Evolutionary conservation across 2,888 invertebrate species (phyloP).

Genomic region (Spilarctia lutea): DNA sequence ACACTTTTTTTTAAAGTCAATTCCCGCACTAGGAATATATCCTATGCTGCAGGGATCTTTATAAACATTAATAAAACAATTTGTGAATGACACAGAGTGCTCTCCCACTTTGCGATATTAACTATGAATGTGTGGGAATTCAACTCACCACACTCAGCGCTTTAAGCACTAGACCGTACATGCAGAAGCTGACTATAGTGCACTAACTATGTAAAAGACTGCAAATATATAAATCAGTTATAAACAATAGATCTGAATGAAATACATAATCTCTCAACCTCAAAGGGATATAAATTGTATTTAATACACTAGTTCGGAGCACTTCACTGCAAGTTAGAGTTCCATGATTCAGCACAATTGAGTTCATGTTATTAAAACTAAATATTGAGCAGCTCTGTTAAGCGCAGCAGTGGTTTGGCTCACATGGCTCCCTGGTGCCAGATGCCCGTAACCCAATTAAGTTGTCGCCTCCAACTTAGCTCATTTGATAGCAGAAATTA

Average conservation of each 20-base stretch:
- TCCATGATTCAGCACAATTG: not conserved
- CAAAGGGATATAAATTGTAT: not conserved
- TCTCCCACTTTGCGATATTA: too few relatives aligned
- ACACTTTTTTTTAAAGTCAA: too few relatives aligned
- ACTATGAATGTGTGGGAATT: too few relatives aligned
- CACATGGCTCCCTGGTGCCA: conserved; percentile 18
- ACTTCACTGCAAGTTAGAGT: not conserved
- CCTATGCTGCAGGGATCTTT: too few relatives aligned
- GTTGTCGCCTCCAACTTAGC: conserved; percentile 34
- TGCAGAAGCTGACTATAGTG: too few relatives aligned
- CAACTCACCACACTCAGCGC: not conserved
- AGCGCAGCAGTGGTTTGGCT: conserved; percentile 15
- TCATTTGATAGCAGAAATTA: conserved; percentile 17
- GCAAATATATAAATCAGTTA: not conserved
- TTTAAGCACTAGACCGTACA: too few relatives aligned
- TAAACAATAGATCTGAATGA: not conserved
- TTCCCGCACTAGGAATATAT: too few relatives aligned
- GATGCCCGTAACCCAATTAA: conserved; percentile 43
- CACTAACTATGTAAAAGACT: not conserved
- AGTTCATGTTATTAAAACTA: conserved; percentile 9
- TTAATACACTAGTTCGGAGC: not conserved
- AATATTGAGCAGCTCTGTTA: conserved; percentile 12
- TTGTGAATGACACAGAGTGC: too few relatives aligned
- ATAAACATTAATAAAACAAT: not conserved
- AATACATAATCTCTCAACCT: not conserved